Base-by-base conservation (phyloP, 2,888 invertebrate genomes). In the Cryptocheilus praepositus region DNA sequence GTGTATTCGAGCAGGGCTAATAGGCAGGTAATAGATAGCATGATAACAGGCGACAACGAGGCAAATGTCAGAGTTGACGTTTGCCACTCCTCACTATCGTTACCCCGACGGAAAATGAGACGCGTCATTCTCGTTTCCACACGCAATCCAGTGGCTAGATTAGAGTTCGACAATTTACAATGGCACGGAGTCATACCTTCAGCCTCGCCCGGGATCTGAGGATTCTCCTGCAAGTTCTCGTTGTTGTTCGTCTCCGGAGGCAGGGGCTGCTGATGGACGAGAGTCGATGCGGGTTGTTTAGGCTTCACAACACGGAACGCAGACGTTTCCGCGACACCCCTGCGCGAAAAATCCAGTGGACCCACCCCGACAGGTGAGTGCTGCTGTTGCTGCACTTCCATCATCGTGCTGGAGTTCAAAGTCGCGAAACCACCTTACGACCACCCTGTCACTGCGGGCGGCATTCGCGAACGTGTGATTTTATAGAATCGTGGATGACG, bases 321-420 rank as follows among this genome's bases (percentile, higher is more conserved):
- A 64, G 88, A 88, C 2, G 88, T 86, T 68, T 88, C 88, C 72
- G 88, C 88, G 66, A 87, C 88, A 44, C 88, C 88, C 65, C 88
- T 82, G 64, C 88, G 84, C 56, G 88, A 88, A 71, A 88, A 88
- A 80, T 88, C 88, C 69, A 88, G 65, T 19, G 88, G 88, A 73
- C 88, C 88, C 70, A 88, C 88, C 79, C 87, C 88, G 64, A 86
- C 88, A 70, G 88, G 87, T 76, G 88, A 88, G 79, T 88, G 88
- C 77, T 88, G 86, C 64, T 88, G 88, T 86, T 88, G 88, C 79
- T 84, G 83, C 80, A 84, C 85, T 85, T 85, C 85, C 85, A 85
- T 85, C 36, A 36, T 36, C 80, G 61, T 84, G 79, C 64, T 51
- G 61, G 45, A 61, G 58, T 68, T 63, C 58, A 54, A 21, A 36